Conservation (phyloP, 1,140 invertebrate species). For the Nasonia giraulti region DNA sequence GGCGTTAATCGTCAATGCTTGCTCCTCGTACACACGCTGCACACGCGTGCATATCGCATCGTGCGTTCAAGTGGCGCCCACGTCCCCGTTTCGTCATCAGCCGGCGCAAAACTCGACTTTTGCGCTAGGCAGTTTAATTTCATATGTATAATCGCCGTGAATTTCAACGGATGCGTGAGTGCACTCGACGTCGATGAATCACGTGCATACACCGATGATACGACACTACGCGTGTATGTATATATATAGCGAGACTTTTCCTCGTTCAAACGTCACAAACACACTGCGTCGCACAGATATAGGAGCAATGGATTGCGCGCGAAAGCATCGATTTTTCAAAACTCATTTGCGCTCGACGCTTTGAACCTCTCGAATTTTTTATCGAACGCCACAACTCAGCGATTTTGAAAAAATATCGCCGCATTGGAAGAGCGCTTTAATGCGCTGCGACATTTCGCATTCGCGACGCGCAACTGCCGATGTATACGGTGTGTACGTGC, state of each 20-base stretch:
- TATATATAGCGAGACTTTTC: not conserved
- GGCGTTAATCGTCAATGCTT: not conserved
- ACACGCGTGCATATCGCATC: too few species aligned
- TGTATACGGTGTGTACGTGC: not conserved
- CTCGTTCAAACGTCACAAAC: not conserved
- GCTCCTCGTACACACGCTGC: not conserved
- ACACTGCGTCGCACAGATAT: not conserved
- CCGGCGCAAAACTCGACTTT: not conserved
- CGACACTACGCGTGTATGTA: not conserved
- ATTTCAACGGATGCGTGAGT: not conserved
- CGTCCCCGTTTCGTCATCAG: not conserved
- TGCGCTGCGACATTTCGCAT: slow-evolving; percentile 15
- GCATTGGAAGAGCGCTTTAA: not conserved
- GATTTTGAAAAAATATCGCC: too few species aligned
- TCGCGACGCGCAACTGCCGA: slow-evolving; percentile 8
- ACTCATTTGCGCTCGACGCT: too few species aligned
- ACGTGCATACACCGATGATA: not conserved
- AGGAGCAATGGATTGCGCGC: too few species aligned
- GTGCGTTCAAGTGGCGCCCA: not conserved
- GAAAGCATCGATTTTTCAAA: too few species aligned
- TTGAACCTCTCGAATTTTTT: too few species aligned
- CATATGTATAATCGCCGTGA: not conserved
- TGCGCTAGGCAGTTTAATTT: not conserved
- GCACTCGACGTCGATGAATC: not conserved
- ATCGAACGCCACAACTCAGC: too few species aligned